Conservation (phyloP, 1,140 invertebrate species). For the Drosophila mojavensis region DNA sequence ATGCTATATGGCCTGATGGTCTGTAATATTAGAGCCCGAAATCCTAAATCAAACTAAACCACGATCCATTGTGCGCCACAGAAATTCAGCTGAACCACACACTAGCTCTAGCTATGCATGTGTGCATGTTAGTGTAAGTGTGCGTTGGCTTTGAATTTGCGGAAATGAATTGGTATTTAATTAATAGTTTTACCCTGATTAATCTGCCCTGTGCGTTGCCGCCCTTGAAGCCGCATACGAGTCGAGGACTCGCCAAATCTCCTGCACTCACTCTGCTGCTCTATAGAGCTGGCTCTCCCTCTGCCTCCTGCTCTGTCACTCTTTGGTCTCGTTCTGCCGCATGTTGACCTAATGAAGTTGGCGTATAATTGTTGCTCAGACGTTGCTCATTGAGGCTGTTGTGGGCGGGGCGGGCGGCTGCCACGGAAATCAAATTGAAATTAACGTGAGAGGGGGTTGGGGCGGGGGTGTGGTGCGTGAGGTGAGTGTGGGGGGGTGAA, state of each 20-base stretch:
- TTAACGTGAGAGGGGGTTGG: constrained; percentile 65
- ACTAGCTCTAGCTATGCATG: constrained; percentile 35
- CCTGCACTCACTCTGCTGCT: too few relatives aligned
- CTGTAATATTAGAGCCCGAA: constrained; percentile 35
- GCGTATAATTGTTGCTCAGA: constrained; percentile 81
- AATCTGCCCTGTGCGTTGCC: constrained; percentile 74
- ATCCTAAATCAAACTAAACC: constrained; percentile 67
- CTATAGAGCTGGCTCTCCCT: neutral
- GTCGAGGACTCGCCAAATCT: constrained; percentile 28
- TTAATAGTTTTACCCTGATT: constrained; percentile 84
- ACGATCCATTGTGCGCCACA: constrained; percentile 37
- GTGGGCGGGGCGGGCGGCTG: constrained; percentile 24
- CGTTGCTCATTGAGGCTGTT: constrained; percentile 34
- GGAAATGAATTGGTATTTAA: constrained; percentile 84
- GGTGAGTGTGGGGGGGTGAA: too few relatives aligned
- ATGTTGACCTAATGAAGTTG: constrained; percentile 84
- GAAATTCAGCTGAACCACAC: constrained; percentile 48
- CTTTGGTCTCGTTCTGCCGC: constrained; percentile 27
- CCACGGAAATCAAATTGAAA: constrained; percentile 83
- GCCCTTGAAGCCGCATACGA: constrained; percentile 37
- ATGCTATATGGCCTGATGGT: constrained; percentile 11
- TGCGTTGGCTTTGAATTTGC: constrained; percentile 78
- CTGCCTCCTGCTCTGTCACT: constrained; percentile 17
- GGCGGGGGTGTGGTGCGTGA: too few relatives aligned
- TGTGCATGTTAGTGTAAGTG: constrained; percentile 28